Percentiles rank a stretch among this genome's conserved stretches.
Evolutionary conservation across 2,888 invertebrate species (phyloP).

Genomic region (Charanyca ferruginea): DNA sequence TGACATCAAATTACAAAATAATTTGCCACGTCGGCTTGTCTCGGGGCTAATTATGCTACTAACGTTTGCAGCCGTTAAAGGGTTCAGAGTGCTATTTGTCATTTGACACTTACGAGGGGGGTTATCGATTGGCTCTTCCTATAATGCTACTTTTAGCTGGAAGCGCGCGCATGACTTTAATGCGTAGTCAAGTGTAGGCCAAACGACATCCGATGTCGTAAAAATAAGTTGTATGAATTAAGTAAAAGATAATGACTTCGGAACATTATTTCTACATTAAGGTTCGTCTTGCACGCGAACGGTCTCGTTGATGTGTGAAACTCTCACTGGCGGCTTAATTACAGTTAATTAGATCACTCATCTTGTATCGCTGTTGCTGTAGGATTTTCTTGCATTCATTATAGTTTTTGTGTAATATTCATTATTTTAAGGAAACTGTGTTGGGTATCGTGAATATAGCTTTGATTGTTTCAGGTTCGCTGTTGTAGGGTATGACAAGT

Average conservation of each 20-base stretch:
- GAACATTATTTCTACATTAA: slow-evolving; percentile 88
- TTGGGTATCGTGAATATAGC: slow-evolving; percentile 2
- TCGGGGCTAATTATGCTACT: slow-evolving; percentile 73
- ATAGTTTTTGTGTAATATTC: slow-evolving; percentile 48
- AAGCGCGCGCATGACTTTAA: slow-evolving; percentile 57
- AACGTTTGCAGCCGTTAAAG: slow-evolving; percentile 65
- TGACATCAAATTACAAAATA: slow-evolving; percentile 83
- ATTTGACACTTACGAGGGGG: slow-evolving; percentile 80
- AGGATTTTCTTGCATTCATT: slow-evolving; percentile 59
- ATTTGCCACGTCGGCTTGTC: slow-evolving; percentile 71
- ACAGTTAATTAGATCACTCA: slow-evolving; percentile 71
- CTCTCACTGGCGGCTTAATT: slow-evolving; percentile 68
- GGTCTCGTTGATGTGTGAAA: slow-evolving; percentile 75
- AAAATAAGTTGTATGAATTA: slow-evolving; percentile 80
- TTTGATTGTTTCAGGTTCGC: not conserved
- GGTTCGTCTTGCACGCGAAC: slow-evolving; percentile 75
- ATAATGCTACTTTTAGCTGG: slow-evolving; percentile 56
- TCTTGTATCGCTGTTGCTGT: slow-evolving; percentile 57
- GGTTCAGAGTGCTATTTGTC: slow-evolving; percentile 70
- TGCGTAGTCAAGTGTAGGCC: slow-evolving; percentile 53
- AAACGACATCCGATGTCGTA: slow-evolving; percentile 68
- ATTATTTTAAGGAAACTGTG: slow-evolving; percentile 35
- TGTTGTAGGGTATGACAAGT: not conserved
- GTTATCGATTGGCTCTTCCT: slow-evolving; percentile 76
- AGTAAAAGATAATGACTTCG: slow-evolving; percentile 85